Evolutionary conservation across 2,113 vertebrate species (phyloP).

Genomic region (Nettapus auritus): DNA sequence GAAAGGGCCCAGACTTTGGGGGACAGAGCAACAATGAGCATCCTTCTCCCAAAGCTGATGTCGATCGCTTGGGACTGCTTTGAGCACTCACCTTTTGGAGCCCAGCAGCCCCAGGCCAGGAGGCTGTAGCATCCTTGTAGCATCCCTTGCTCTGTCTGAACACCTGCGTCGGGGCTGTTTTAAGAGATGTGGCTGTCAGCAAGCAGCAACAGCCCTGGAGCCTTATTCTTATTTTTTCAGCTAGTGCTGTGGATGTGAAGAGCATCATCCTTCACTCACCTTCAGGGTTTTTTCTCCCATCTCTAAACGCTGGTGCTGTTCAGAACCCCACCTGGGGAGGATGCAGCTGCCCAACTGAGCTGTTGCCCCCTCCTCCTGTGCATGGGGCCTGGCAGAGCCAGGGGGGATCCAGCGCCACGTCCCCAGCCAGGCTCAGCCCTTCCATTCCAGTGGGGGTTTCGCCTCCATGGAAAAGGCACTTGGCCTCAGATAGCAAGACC

Average conservation of each 20-base stretch:
- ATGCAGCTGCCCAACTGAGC: neutral
- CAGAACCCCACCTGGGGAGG: neutral
- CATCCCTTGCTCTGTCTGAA: neutral
- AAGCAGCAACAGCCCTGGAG: neutral
- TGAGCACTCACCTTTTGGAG: accelerated
- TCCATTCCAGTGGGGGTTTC: neutral
- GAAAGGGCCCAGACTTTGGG: accelerated
- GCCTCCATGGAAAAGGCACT: neutral
- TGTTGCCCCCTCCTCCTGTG: accelerated
- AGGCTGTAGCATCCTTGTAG: neutral
- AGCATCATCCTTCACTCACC: accelerated
- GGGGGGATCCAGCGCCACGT: too few relatives aligned
- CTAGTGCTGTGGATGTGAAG: neutral
- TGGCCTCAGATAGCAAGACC: neutral
- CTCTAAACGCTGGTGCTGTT: accelerated
- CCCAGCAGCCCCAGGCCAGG: accelerated
- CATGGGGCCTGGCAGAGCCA: neutral
- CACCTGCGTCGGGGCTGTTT: accelerated
- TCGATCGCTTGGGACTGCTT: accelerated
- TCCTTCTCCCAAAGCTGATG: accelerated
- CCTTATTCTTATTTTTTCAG: neutral
- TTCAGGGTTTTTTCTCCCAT: accelerated
- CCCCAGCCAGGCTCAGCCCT: too few relatives aligned
- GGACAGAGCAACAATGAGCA: accelerated
- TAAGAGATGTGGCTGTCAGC: accelerated